Evolutionary conservation across 2,113 vertebrate species (phyloP), one percentile per base, ranked within the genome.

Genomic region (Propithecus coquereli): DNA sequence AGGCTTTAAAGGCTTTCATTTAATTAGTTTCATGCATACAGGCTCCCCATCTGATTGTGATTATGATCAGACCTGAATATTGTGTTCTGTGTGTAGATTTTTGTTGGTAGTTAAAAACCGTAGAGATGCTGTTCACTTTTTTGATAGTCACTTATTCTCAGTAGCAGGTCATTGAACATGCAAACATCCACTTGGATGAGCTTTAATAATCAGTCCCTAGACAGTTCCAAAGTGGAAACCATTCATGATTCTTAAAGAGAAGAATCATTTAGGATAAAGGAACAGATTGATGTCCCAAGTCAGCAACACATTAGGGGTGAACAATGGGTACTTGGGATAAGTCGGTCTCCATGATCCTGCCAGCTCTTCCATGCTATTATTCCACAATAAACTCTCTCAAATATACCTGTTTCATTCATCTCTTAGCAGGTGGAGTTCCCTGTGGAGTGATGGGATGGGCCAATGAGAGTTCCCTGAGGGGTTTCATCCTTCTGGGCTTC

Each of bases 401-500:
- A 20, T 7, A 11, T 11, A 50, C 20, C 10, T 27, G 5, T 40
- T 84, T 54, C 43, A 30, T n/a, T 61, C 9, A 8, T 82, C n/a
- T 47, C 14, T 45, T 61, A 43, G 63, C 59, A 77, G 68, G 9
- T 47, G 17, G 6, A 18, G 12, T 27, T 52, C n/a, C 32, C 59
- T 27, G 63, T 34, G 17, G 17, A 68, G 61, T 13, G 22, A 87
- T 97, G 96, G 45, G 50, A 9, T 22, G 32, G 70, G 9, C 43
- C 87, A 95, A 88, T 4, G 52, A 25, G 10, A 95, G 84, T 20
- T 63, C 37, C 10, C 45, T n/a, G 12, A 13, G 6, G 14, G 77
- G 86, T 2, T 95, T 96, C 71, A 20, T 97, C n/a, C 90, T 97
- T 16, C 34, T 96, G 3, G 94, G 94, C 79, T 97, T 97, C 83